Conservation (phyloP, 2,888 invertebrate species). For the Ceraclea dissimilis region DNA sequence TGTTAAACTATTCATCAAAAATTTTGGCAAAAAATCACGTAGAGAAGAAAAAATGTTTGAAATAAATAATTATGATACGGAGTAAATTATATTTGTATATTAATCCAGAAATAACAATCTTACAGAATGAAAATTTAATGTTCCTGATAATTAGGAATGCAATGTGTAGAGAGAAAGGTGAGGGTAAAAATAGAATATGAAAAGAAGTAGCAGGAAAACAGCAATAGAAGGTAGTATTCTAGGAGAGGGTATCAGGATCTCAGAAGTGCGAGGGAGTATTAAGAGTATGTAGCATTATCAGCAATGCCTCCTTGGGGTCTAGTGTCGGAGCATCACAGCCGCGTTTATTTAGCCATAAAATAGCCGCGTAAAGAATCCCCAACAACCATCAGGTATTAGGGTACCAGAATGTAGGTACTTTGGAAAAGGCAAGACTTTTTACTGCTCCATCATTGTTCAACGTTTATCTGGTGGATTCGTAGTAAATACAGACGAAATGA, state of each 20-base stretch:
- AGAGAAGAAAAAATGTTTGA: no score
- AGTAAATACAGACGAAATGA: no score
- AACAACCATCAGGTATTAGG: neutral
- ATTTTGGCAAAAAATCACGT: no score
- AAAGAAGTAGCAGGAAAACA: neutral
- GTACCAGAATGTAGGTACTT: neutral
- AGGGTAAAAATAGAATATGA: neutral
- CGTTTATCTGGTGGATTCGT: slow-evolving; percentile 13
- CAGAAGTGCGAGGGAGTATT: neutral
- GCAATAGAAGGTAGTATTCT: neutral
- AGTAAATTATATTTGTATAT: no score
- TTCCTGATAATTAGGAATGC: neutral
- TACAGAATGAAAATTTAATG: no score
- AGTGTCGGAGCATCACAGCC: slow-evolving; percentile 18
- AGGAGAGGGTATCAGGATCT: neutral
- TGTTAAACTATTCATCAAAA: no score
- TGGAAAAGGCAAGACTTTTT: slow-evolving; percentile 14
- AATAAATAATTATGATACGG: no score
- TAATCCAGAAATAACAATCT: no score
- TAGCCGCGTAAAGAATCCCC: slow-evolving; percentile 22
- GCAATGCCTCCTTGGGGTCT: slow-evolving; percentile 17
- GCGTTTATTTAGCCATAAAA: slow-evolving; percentile 24
- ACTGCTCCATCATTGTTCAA: slow-evolving; percentile 24
- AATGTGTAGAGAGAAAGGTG: neutral
- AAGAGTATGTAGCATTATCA: neutral